Percentiles rank a stretch among this genome's conserved stretches.
Evolutionary conservation across 2,888 invertebrate genomes (phyloP).

Genomic region (Lycia hirtaria): DNA sequence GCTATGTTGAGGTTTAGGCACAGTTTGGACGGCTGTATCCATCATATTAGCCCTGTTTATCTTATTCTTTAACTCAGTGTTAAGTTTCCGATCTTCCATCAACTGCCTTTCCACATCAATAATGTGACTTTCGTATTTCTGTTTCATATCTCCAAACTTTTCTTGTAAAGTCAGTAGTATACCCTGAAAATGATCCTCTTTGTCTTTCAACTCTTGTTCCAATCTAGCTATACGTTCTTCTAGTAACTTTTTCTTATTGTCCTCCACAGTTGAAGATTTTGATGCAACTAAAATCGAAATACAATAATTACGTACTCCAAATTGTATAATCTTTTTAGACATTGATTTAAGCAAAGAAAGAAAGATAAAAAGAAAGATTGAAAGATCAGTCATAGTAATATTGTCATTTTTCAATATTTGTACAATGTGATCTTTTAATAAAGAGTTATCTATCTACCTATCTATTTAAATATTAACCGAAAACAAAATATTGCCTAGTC

Average conservation of each 20-base stretch:
- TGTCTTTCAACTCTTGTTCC: constrained; percentile 89
- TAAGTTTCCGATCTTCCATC: constrained; percentile 77
- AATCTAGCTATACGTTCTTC: constrained; percentile 90
- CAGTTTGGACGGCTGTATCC: constrained; percentile 80
- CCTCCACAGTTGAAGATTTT: constrained; percentile 82
- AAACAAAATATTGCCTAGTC: no score
- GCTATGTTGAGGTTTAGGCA: constrained; percentile 58
- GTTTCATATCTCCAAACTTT: constrained; percentile 91
- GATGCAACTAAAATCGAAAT: constrained; percentile 80
- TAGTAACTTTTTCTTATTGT: constrained; percentile 86
- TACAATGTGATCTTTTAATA: no score
- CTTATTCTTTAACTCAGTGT: constrained; percentile 83
- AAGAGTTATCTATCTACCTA: no score
- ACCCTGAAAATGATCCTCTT: constrained; percentile 89
- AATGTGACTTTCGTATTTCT: constrained; percentile 90
- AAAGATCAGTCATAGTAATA: no score
- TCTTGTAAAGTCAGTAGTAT: constrained; percentile 90
- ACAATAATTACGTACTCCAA: background rate
- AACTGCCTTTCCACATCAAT: constrained; percentile 89
- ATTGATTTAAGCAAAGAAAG: no score
- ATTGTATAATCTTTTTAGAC: background rate
- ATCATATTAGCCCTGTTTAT: constrained; percentile 68
- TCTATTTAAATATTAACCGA: no score
- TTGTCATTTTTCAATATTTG: no score
- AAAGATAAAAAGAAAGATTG: no score